A percentile compares a stretch with the other conserved stretches of the same genome.
Conservation (phyloP, 2,113 vertebrate genomes). For the Lutjanus erythropterus region DNA sequence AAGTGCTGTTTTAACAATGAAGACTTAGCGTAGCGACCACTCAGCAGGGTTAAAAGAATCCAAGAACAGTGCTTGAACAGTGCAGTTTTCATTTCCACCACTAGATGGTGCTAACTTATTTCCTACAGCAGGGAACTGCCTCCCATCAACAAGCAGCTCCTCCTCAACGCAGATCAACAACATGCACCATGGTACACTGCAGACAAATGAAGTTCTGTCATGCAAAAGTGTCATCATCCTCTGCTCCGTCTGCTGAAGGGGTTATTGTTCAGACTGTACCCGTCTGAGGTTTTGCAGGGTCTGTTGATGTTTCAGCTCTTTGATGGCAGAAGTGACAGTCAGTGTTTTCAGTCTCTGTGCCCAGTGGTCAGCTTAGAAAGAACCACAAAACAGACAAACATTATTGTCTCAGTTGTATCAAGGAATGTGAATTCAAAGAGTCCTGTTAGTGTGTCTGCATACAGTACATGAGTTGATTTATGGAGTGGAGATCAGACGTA, state of each 20-base stretch:
- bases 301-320: constrained; percentile 67
- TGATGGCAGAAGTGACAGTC: constrained; percentile 62
- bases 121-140: constrained; percentile 23
- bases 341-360: constrained; percentile 59
- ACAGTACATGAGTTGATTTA: constrained; percentile 60
- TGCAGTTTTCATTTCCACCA: constrained; percentile 60
- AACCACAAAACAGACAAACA: constrained; percentile 75
- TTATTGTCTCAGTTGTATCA: constrained; percentile 62
- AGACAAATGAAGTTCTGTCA: constrained; percentile 65
- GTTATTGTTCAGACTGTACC: constrained; percentile 55
- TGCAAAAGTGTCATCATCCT: constrained; percentile 65
- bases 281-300: constrained; percentile 55
- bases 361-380: constrained; percentile 66
- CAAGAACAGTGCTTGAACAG: neutral
- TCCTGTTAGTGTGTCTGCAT: constrained; percentile 37
- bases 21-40: neutral
- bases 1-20: neutral
- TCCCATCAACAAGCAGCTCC: neutral
- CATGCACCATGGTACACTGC: constrained; percentile 6
- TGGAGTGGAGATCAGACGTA: constrained; percentile 45
- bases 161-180: constrained; percentile 35
- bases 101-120: constrained; percentile 72
- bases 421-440: constrained; percentile 65
- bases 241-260: constrained; percentile 34
- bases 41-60: neutral